Percentiles rank a stretch among this genome's conserved stretches.
Evolutionary conservation across 2,888 invertebrate species (phyloP).

Genomic region (Maniola hyperantus): DNA sequence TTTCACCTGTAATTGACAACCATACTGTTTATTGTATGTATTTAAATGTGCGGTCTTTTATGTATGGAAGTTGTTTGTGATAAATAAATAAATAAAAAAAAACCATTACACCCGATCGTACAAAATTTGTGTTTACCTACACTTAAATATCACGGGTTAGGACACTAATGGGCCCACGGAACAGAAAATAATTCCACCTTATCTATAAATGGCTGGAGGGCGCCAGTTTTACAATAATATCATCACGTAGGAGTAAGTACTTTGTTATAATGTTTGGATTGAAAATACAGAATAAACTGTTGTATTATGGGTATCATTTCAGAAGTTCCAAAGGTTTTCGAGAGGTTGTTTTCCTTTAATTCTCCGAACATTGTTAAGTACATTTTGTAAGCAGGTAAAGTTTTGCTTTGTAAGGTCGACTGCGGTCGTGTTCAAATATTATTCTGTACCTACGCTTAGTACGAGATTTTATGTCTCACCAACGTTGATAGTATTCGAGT

Average conservation of each 20-base stretch:
- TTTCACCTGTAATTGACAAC: too few species aligned
- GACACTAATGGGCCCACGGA: background rate
- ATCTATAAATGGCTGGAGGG: constrained; percentile 8
- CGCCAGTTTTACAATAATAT: constrained; percentile 21
- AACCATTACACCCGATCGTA: background rate
- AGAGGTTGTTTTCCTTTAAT: constrained; percentile 48
- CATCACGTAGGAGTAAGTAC: constrained; percentile 12
- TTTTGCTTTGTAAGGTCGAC: constrained; percentile 38
- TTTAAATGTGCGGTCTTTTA: too few species aligned
- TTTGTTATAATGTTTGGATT: constrained; percentile 44
- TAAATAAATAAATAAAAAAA: too few species aligned
- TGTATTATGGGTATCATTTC: constrained; percentile 43
- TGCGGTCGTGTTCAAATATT: constrained; percentile 37
- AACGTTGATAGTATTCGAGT: too few species aligned
- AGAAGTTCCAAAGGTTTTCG: constrained; percentile 38
- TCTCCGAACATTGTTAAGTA: constrained; percentile 42
- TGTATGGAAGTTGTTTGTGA: too few species aligned
- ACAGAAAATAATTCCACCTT: constrained; percentile 9
- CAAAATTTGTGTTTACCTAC: constrained; percentile 1
- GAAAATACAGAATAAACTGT: constrained; percentile 55
- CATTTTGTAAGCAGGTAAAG: constrained; percentile 34
- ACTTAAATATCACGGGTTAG: constrained; percentile 17
- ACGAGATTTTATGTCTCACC: too few species aligned
- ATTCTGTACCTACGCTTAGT: too few species aligned
- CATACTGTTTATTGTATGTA: too few species aligned